Percentiles rank a stretch among this genome's conserved stretches.
These are phyloP conservation scores for Iguana delicatissima DNA, from an alignment of 2,797 vertebrate genomes.

Conservation along the genomic window DNA sequence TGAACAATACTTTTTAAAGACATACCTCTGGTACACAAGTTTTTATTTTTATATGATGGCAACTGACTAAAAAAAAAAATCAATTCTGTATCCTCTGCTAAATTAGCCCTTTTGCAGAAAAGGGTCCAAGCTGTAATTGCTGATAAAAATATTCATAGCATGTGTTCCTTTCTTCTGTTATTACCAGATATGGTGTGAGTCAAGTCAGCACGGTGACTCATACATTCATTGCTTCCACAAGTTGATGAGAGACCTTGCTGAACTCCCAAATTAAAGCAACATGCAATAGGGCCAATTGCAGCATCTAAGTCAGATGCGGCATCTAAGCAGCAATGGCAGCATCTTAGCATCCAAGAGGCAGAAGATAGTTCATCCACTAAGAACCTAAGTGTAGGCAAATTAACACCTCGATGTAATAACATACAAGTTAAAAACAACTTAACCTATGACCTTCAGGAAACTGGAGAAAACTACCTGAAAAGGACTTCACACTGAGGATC, in stretches of 20 bases:
- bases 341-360: not conserved
- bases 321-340: not conserved
- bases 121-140: conserved; percentile 23
- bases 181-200: conserved; percentile 34
- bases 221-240: conserved; percentile 29
- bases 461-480: not conserved
- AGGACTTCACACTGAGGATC: not conserved
- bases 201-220: conserved; percentile 27
- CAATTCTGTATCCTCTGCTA: conserved; percentile 19
- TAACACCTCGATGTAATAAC: not conserved
- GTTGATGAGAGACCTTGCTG: conserved; percentile 4
- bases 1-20: not conserved
- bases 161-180: conserved; percentile 34
- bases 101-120: conserved; percentile 1
- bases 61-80: conserved; percentile 4
- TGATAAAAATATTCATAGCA: conserved; percentile 35
- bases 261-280: not conserved
- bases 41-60: not conserved
- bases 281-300: not conserved
- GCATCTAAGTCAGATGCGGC: not conserved
- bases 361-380: not conserved
- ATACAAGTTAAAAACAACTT: too few relatives aligned
- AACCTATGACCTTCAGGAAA: not conserved
- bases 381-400: not conserved
- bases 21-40: not conserved